Evolutionary conservation across 2,888 invertebrate species (phyloP).

Genomic region (Chrysolina haemoptera): DNA sequence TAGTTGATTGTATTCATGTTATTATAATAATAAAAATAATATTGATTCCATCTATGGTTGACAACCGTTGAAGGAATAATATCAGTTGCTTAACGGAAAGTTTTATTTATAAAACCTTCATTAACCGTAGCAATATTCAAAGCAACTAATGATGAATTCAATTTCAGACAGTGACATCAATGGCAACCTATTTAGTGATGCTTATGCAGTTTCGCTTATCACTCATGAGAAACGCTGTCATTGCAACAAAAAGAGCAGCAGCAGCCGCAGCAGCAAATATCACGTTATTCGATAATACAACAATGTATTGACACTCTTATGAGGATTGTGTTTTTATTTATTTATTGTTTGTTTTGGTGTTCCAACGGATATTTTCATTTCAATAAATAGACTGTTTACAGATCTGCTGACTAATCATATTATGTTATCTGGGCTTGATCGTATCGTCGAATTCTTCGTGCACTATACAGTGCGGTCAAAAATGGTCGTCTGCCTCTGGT

Average conservation of each 20-base stretch:
- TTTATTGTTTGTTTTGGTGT: neutral
- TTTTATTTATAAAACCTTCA: neutral
- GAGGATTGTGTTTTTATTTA: neutral
- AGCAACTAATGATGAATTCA: neutral
- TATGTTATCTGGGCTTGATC: too few species aligned
- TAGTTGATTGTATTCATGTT: too few species aligned
- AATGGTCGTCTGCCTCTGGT: too few species aligned
- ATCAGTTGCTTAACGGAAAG: neutral
- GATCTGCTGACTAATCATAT: too few species aligned
- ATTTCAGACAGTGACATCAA: conserved; percentile 77
- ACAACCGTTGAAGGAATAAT: neutral
- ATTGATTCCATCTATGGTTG: neutral
- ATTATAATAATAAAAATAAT: too few species aligned
- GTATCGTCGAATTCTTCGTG: too few species aligned
- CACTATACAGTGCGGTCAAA: too few species aligned
- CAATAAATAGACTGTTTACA: neutral
- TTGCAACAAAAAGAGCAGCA: conserved; percentile 61
- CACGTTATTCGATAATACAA: conserved; percentile 41
- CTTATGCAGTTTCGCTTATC: conserved; percentile 82
- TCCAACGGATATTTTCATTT: neutral
- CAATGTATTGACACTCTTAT: neutral
- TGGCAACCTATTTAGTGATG: conserved; percentile 82
- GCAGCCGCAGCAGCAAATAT: conserved; percentile 43
- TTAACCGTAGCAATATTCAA: neutral
- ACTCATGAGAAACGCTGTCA: conserved; percentile 73